Conservation (phyloP, 2,113 vertebrate species). For the Phalacrocorax brasilianus region DNA sequence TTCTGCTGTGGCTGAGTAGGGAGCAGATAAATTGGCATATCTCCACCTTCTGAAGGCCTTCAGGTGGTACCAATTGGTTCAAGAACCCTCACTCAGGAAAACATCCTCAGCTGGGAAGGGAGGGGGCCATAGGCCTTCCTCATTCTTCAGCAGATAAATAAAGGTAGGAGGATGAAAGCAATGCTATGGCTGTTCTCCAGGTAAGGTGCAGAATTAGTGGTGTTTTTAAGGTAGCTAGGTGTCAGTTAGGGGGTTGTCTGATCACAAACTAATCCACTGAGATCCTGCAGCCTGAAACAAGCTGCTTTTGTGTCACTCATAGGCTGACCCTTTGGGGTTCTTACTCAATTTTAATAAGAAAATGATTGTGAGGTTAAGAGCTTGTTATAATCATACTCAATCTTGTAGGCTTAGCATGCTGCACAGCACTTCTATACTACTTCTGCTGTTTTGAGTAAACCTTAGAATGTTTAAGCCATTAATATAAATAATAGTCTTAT, state of each 20-base stretch:
- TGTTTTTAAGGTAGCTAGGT: accelerated
- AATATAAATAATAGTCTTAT: background rate
- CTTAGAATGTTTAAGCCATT: background rate
- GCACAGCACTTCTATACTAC: background rate
- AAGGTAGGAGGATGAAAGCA: background rate
- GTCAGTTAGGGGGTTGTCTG: accelerated
- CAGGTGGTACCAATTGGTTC: background rate
- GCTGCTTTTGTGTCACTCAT: background rate
- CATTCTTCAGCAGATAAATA: background rate
- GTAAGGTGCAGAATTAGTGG: accelerated
- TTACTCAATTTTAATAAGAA: background rate
- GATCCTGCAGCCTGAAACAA: background rate
- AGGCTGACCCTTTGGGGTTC: accelerated
- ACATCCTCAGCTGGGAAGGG: background rate
- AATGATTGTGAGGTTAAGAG: background rate
- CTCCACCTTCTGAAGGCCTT: background rate
- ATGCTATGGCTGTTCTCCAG: accelerated
- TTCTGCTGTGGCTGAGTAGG: background rate
- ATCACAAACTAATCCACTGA: accelerated
- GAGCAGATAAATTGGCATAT: background rate
- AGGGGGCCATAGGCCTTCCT: background rate
- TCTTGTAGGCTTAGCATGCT: background rate
- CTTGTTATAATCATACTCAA: background rate
- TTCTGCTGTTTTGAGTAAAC: background rate
- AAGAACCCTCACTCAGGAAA: background rate